These are phyloP conservation scores for Neogobius melanostomus DNA, from an alignment of 2,113 vertebrate species.

Conservation along the genomic window DNA sequence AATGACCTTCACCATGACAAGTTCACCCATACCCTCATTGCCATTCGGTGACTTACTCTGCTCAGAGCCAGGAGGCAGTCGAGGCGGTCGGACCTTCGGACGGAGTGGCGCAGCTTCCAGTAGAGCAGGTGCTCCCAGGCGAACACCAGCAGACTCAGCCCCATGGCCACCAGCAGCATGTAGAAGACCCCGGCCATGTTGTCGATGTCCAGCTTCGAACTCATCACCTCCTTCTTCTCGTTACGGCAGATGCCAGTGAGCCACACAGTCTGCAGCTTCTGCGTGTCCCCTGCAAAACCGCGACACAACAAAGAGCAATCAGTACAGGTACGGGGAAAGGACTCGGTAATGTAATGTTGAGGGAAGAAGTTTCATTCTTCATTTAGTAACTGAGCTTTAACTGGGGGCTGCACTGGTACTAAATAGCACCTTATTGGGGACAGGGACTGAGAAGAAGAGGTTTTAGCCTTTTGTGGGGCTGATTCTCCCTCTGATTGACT, in stretches of 20 bases:
- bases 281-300: slow-evolving; percentile 84
- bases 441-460: neutral
- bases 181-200: slow-evolving; percentile 99
- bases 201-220: slow-evolving; percentile 97
- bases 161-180: slow-evolving; percentile 99
- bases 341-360: too few species aligned
- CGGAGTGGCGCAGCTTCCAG: slow-evolving; percentile 91
- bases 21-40: too few species aligned
- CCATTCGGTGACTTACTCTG: slow-evolving; percentile 72
- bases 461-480: too few species aligned
- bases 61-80: slow-evolving; percentile 95
- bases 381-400: too few species aligned
- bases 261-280: slow-evolving; percentile 97
- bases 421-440: neutral
- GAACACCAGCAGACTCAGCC: slow-evolving; percentile 93
- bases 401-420: too few species aligned
- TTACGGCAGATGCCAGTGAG: slow-evolving; percentile 97
- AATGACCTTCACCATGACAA: too few species aligned
- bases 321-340: too few species aligned
- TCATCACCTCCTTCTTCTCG: slow-evolving; percentile 98
- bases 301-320: neutral
- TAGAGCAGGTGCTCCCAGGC: slow-evolving; percentile 97
- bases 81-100: slow-evolving; percentile 83
- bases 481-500: too few species aligned
- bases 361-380: too few species aligned